Conservation (phyloP, 92 coral and sea anemone genomes). For the Porites evermanni region DNA sequence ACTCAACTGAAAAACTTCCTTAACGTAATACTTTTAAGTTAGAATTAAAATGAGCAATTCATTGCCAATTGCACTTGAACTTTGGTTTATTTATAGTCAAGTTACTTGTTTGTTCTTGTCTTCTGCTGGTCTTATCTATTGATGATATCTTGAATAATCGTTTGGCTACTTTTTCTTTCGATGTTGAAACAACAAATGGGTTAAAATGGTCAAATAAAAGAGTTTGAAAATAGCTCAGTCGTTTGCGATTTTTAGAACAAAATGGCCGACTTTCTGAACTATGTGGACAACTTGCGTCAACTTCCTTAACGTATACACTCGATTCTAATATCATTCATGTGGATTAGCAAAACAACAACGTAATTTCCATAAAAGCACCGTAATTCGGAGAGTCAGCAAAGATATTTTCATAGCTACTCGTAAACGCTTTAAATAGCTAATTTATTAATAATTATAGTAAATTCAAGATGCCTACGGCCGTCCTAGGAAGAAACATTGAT, state of each 20-base stretch:
- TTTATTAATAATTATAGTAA: not conserved
- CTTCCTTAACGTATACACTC: not conserved
- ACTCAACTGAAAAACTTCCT: too few relatives aligned
- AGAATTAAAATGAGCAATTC: not conserved
- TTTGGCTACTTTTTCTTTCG: not conserved
- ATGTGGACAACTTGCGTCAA: not conserved
- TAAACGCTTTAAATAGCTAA: not conserved
- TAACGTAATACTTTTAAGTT: too few relatives aligned
- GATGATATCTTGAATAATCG: not conserved
- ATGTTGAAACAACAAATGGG: not conserved
- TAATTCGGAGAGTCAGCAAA: constrained; percentile 7
- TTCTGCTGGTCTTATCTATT: not conserved
- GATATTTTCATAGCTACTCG: constrained; percentile 13
- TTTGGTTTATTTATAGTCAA: not conserved
- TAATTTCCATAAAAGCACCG: not conserved
- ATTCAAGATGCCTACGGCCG: not conserved
- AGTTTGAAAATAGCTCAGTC: not conserved
- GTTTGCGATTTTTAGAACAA: not conserved
- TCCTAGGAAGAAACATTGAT: not conserved
- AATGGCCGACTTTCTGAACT: not conserved
- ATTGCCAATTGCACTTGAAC: not conserved
- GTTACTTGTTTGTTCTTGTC: constrained; percentile 11
- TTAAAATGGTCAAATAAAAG: not conserved
- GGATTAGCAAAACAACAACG: constrained; percentile 6
- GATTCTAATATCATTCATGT: not conserved